Conservation (phyloP, 1,140 invertebrate species). For the Dendroctonus ponderosae region DNA sequence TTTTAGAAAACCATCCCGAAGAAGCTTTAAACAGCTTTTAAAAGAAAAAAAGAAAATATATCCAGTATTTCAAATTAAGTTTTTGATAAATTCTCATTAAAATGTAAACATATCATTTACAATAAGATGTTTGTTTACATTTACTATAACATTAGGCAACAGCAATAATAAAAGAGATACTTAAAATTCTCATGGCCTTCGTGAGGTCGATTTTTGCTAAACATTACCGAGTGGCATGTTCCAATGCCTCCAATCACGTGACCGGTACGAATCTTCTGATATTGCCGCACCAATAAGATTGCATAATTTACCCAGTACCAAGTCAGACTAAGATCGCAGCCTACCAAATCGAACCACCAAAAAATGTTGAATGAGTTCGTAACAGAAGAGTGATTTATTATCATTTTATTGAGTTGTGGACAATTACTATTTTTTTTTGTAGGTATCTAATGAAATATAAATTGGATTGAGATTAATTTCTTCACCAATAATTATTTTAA, state of each 20-base stretch:
- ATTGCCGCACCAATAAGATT: neutral
- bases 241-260: neutral
- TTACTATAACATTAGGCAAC: neutral
- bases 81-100: neutral
- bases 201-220: neutral
- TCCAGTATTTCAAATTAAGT: neutral
- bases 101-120: too few relatives aligned
- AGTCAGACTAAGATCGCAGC: neutral
- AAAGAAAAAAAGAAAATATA: neutral
- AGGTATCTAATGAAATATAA: too few relatives aligned
- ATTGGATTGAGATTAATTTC: too few relatives aligned
- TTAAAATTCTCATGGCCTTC: neutral
- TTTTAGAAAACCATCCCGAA: neutral
- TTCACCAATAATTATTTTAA: too few relatives aligned
- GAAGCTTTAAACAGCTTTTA: neutral
- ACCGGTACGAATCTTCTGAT: neutral
- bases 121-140: neutral
- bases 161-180: neutral
- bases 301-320: too few relatives aligned
- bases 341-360: neutral
- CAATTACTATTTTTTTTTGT: too few relatives aligned
- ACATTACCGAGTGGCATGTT: neutral
- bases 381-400: neutral
- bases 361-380: neutral
- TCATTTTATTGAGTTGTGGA: neutral